Conservation (phyloP, 2,113 vertebrate genomes). For the Phoenicopterus ruber region DNA sequence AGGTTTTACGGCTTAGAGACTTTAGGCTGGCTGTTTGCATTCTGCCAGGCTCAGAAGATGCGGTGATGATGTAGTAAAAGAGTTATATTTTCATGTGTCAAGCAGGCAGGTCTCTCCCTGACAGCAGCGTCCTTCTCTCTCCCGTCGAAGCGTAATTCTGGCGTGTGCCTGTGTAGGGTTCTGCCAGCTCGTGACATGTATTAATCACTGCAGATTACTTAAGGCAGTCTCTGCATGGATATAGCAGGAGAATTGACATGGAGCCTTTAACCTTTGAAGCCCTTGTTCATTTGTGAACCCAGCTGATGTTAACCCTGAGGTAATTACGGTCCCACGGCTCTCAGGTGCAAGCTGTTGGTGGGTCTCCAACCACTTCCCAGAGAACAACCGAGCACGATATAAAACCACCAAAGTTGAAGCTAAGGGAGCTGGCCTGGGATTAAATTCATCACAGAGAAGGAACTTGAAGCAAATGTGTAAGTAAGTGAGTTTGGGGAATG, state of each 20-base stretch:
- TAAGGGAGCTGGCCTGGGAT: background rate
- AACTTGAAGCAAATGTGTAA: background rate
- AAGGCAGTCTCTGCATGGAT: background rate
- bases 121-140: background rate
- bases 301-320: background rate
- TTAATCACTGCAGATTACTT: background rate
- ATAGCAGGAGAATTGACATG: background rate
- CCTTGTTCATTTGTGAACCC: background rate
- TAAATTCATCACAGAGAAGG: background rate
- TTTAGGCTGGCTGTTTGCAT: background rate
- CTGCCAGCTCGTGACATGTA: background rate
- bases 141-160: background rate
- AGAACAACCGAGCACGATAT: background rate
- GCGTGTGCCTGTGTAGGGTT: fast-evolving
- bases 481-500: background rate
- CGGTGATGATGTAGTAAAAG: background rate
- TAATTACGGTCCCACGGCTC: background rate
- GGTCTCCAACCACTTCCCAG: background rate
- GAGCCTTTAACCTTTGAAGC: background rate
- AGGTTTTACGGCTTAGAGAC: background rate
- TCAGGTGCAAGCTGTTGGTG: background rate
- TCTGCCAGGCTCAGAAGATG: background rate
- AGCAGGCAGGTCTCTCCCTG: background rate
- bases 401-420: background rate
- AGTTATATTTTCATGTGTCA: background rate